Conservation (phyloP, 2,797 vertebrate genomes). For the Crocodylus rhombifer region DNA sequence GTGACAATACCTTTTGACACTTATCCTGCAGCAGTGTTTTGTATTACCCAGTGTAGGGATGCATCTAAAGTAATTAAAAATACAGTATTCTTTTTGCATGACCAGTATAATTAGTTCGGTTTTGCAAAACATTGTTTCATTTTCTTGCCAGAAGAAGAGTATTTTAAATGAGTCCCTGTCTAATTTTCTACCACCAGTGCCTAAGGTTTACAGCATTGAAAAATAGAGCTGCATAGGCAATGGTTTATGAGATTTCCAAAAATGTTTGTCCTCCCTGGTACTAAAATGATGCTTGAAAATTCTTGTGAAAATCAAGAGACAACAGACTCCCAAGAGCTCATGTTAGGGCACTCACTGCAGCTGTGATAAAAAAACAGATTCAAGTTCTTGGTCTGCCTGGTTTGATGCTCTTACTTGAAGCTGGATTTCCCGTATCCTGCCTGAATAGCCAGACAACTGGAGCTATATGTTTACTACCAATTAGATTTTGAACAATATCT, state of each 20-base stretch:
- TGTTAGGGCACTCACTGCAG: neutral
- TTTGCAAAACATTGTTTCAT: conserved; percentile 61
- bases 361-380: neutral
- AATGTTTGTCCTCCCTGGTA: neutral
- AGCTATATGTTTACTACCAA: neutral
- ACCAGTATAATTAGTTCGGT: conserved; percentile 19
- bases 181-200: conserved; percentile 14
- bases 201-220: neutral
- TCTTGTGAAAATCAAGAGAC: neutral
- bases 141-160: conserved; percentile 53
- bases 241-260: neutral
- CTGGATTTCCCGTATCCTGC: neutral
- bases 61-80: neutral
- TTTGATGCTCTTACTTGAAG: too few species aligned
- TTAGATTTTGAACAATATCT: neutral
- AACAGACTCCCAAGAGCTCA: neutral
- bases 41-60: neutral
- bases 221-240: too few species aligned
- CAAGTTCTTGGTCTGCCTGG: too few species aligned
- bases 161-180: conserved; percentile 49
- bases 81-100: neutral
- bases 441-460: neutral
- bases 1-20: neutral
- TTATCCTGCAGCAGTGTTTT: neutral
- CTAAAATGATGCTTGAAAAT: neutral